Conservation (phyloP, 1,140 invertebrate genomes). For the Diachasma alloeum region DNA sequence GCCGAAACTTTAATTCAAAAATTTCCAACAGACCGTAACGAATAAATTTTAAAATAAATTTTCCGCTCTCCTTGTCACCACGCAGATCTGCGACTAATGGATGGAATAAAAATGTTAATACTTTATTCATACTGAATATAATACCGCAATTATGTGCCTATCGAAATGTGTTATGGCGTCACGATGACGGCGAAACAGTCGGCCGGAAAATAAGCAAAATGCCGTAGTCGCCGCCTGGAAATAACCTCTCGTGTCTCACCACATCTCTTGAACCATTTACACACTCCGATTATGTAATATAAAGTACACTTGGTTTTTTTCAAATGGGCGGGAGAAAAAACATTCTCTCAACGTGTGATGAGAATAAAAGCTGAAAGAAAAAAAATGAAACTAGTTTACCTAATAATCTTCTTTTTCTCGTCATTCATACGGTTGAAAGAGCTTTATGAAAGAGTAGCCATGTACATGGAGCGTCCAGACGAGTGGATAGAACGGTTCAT, state of each 20-base stretch:
- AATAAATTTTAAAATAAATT: not conserved
- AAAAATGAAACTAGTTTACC: conserved; percentile 4
- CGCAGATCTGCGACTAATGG: not conserved
- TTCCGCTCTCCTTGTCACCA: not conserved
- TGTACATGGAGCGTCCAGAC: not conserved
- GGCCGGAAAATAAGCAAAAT: conserved; percentile 17
- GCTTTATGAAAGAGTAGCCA: conserved; percentile 4
- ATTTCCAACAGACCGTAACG: too few relatives aligned
- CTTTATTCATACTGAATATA: not conserved
- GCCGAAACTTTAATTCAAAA: too few relatives aligned
- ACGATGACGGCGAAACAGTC: not conserved
- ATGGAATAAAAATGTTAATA: conserved; percentile 1
- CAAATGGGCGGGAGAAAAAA: not conserved
- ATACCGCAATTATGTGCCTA: not conserved
- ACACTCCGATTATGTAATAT: not conserved
- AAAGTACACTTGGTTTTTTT: not conserved
- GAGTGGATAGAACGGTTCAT: conserved; percentile 6
- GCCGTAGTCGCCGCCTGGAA: not conserved
- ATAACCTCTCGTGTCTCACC: not conserved
- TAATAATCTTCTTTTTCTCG: conserved; percentile 3
- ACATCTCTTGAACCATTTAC: not conserved
- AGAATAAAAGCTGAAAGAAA: not conserved
- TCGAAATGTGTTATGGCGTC: not conserved
- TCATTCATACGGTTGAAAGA: not conserved
- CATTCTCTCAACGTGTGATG: not conserved